Conservation (phyloP, 1,140 invertebrate species). For the Trissolcus basalis region DNA sequence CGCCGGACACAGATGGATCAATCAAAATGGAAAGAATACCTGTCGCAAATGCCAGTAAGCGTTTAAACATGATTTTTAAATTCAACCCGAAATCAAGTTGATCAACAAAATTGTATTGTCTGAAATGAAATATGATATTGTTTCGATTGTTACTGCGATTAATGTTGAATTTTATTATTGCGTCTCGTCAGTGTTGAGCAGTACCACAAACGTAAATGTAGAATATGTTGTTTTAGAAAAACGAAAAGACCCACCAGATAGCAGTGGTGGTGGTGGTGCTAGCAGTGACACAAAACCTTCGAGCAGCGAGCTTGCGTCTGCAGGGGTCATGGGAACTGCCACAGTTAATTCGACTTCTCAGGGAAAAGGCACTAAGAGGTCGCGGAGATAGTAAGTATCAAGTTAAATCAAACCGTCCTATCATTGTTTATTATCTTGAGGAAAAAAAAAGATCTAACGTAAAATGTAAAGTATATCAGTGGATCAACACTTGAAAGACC, state of each 20-base stretch:
- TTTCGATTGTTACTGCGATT: too few species aligned
- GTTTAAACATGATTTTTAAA: slow-evolving; percentile 14
- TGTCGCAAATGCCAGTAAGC: slow-evolving; percentile 76
- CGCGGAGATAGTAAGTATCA: slow-evolving; percentile 85
- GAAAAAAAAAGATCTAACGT: slow-evolving; percentile 3
- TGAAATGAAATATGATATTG: too few species aligned
- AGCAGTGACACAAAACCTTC: slow-evolving; percentile 84
- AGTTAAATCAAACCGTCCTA: slow-evolving; percentile 11
- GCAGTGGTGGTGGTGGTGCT: slow-evolving; percentile 77
- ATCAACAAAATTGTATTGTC: too few species aligned
- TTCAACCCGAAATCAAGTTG: neutral
- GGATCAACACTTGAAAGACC: too few species aligned
- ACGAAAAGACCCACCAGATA: slow-evolving; percentile 89
- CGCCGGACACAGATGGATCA: slow-evolving; percentile 77
- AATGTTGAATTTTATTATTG: neutral
- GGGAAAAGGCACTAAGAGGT: slow-evolving; percentile 82
- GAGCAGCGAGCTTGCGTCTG: slow-evolving; percentile 76
- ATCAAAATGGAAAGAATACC: slow-evolving; percentile 79
- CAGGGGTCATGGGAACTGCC: slow-evolving; percentile 74
- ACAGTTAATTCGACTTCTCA: slow-evolving; percentile 78
- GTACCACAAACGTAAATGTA: slow-evolving; percentile 62
- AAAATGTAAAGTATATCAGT: slow-evolving; percentile 1
- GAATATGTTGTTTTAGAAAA: slow-evolving; percentile 83
- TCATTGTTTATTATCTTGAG: too few species aligned
- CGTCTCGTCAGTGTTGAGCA: slow-evolving; percentile 32